Conservation (phyloP, 2,113 vertebrate genomes). For the Muntiacus reevesi region DNA sequence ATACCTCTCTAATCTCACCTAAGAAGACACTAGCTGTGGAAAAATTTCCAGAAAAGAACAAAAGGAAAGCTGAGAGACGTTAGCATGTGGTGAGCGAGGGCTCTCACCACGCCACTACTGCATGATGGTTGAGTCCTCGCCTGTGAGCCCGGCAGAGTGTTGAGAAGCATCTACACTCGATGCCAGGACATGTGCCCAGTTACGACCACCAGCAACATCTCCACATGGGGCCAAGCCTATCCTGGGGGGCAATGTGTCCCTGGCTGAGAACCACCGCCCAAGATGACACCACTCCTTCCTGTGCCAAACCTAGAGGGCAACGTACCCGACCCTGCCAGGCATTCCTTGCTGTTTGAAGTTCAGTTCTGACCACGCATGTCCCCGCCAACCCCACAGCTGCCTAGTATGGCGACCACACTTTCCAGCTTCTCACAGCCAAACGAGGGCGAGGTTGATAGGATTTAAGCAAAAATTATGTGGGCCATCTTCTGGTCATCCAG, state of each 20-base stretch:
- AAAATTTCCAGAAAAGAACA: neutral
- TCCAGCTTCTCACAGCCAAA: neutral
- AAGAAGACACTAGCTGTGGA: neutral
- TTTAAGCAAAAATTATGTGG: neutral
- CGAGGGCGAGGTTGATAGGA: neutral
- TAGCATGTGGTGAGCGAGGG: too few relatives aligned
- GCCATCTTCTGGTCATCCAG: neutral
- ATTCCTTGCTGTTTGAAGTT: neutral
- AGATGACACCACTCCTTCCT: neutral
- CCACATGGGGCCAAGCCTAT: neutral
- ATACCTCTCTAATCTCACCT: neutral
- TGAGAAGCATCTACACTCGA: neutral
- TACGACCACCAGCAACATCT: neutral
- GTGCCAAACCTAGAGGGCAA: neutral
- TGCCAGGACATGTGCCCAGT: neutral
- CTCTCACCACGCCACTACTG: accelerated
- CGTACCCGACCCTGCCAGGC: neutral
- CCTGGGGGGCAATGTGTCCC: neutral
- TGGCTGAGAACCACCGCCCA: neutral
- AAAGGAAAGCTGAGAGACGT: neutral
- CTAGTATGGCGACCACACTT: neutral
- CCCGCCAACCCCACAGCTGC: neutral
- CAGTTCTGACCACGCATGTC: neutral
- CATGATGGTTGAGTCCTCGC: accelerated
- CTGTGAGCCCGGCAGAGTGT: neutral